Evolutionary conservation across 2,113 vertebrate genomes (phyloP).

Genomic region (Puntigrus tetrazona): DNA sequence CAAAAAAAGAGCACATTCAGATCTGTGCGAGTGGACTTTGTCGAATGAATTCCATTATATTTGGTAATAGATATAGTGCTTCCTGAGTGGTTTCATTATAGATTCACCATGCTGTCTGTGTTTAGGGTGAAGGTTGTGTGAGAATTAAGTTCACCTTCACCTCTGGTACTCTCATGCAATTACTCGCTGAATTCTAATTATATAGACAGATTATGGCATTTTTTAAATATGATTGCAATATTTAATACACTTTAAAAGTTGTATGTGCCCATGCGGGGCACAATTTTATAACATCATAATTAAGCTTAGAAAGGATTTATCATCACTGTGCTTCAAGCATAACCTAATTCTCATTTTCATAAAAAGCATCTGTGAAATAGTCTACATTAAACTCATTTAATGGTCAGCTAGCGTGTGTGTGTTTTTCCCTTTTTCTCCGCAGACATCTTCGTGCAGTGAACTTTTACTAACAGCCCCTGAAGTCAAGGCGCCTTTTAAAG

Average conservation of each 20-base stretch:
- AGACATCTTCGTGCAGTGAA: conserved; percentile 60
- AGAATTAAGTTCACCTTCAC: conserved; percentile 81
- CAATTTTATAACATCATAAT: conserved; percentile 77
- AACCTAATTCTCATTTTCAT: conserved; percentile 82
- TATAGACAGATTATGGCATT: conserved; percentile 79
- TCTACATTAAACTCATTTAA: conserved; percentile 73
- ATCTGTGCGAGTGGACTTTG: conserved; percentile 54
- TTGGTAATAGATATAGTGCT: conserved; percentile 58
- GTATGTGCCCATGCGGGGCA: conserved; percentile 71
- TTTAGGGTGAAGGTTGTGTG: conserved; percentile 68
- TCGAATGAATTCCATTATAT: conserved; percentile 48
- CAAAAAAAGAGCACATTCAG: conserved; percentile 14
- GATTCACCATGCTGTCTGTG: conserved; percentile 64
- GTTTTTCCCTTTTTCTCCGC: conserved; percentile 14
- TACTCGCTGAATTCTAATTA: conserved; percentile 81
- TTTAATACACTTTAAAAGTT: conserved; percentile 85
- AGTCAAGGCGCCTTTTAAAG: conserved; percentile 60
- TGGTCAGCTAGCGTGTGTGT: conserved; percentile 64
- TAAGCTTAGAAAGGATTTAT: conserved; percentile 82
- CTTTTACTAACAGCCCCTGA: conserved; percentile 54
- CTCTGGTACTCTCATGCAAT: conserved; percentile 75
- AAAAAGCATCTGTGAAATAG: conserved; percentile 77
- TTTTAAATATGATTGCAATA: conserved; percentile 82
- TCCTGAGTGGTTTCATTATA: conserved; percentile 51
- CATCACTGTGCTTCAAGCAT: conserved; percentile 75